Evolutionary conservation across 2,888 invertebrate genomes (phyloP), one percentile per base, ranked within the genome.

Genomic region (Dynastes maya): DNA sequence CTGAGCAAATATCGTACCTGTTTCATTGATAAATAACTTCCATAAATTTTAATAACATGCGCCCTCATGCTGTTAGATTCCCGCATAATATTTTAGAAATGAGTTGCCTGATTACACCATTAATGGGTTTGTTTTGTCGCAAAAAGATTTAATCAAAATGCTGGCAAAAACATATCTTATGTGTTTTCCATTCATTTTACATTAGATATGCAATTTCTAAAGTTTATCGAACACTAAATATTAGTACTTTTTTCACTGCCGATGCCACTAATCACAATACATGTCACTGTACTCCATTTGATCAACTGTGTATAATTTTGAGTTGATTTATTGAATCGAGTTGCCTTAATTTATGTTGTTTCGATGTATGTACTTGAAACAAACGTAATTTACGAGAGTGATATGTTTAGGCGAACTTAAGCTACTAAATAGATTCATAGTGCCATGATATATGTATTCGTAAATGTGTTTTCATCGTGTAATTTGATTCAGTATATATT

Each of bases 171-270:
- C 65, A 65, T 65, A 65, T 40, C 40, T 3, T 65, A 13, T 4
- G n/a, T 13, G 45, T 45, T 45, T 55, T 55, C 55, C 55, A 4
- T 55, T 55, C 13, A 22, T 55, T 55, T 55, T 55, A 8, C 13
- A 55, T 55, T 55, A 55, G 22, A 55, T 55, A n/a, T 55, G 2
- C n/a, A 45, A 45, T 45, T 8, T 45, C 45, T 22, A 8, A 55
- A 55, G 22, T 16, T 55, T 37, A 65, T 65, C 40, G 65, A 65
- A 65, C 65, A n/a, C 55, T 55, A 55, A 55, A 55, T 55, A 22
- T 55, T 55, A 55, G 65, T 65, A 32, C n/a, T 45, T 65, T 65
- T 65, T 65, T 65, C 65, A 65, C 65, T 65, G 65, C 65, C 65
- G 65, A 37, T 65, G 65, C 65, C 40, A 65, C 22, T 16, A 40